Base-by-base conservation (phyloP, 2,888 invertebrate species). In the Meiosimyza decipiens region DNA sequence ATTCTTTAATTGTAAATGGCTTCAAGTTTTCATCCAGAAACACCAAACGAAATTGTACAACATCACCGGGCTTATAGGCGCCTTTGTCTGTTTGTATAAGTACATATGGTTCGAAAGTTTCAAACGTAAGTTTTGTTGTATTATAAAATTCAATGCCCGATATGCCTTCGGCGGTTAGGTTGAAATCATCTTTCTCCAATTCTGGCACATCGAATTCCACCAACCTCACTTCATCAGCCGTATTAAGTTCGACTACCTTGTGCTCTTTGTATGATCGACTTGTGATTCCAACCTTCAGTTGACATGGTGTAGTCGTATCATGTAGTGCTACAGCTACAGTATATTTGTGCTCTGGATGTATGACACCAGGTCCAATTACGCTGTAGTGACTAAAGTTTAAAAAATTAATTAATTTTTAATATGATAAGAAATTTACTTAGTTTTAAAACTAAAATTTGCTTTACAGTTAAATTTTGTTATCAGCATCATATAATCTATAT, bases 1-100 rank as follows among this genome's bases (percentile, higher is more conserved):
- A 86, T 13, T 91, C 89, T 67, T 91, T 89, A 5, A 90, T 90
- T 7, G 90, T 89, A 18, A 90, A 89, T 0, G 95, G 94, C 78
- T 90, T 90, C 74, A 95, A 87, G 78, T 92, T 90, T 3, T 93
- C 91, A 82, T 93, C 92, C 71, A 95, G 87, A 55, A 83, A 83
- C 54, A 86, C 74, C 4, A 84, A 77, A 18, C 86, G 81, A 87
- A 96, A 97, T 85, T 92, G 90, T 57, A 98, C 91, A 77, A 91
- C 91, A 83, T 94, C 92, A n/a, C 94, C 93, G 0, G 97, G 96
- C 83, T 95, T 94, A 87, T 97, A 98, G 76, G 96, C 92, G 18
- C 95, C 92, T 87, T 95, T 94, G 86, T 98, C 97, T 0, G 96
- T 96, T 85, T 98, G 97, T 71, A 97, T 91, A 82, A 96, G 94